Evolutionary conservation across 2,888 invertebrate genomes (phyloP).

Genomic region (Pammene fasciana): DNA sequence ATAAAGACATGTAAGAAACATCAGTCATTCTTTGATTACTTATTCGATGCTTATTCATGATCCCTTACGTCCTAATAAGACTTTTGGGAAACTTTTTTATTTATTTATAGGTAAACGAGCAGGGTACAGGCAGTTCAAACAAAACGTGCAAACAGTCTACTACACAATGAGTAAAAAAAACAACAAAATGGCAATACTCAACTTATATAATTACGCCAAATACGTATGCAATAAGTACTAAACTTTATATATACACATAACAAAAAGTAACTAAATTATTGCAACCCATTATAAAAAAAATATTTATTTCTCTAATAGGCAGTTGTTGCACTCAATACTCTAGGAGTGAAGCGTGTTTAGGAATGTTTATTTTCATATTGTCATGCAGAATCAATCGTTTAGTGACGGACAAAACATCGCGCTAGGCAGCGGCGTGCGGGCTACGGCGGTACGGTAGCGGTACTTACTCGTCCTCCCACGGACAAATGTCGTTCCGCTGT

Average conservation of each 20-base stretch:
- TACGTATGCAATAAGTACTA: conserved; percentile 19
- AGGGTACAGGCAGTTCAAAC: conserved; percentile 40
- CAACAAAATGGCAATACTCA: conserved; percentile 41
- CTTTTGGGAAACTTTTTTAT: not conserved
- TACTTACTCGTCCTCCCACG: conserved; percentile 98
- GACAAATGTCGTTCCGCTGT: conserved; percentile 93
- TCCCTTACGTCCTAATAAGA: not conserved
- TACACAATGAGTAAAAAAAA: conserved; percentile 41
- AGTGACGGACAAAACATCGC: conserved; percentile 41
- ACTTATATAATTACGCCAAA: conserved; percentile 40
- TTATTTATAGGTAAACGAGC: conserved; percentile 28
- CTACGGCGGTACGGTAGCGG: conserved; percentile 40
- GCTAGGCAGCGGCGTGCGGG: conserved; percentile 37
- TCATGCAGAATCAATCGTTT: conserved; percentile 43
- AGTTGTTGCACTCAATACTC: conserved; percentile 37
- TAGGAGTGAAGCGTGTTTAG: conserved; percentile 42
- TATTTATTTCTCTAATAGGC: conserved; percentile 39
- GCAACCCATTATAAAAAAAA: conserved; percentile 38
- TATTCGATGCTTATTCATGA: too few species aligned
- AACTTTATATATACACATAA: conserved; percentile 39
- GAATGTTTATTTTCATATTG: conserved; percentile 41
- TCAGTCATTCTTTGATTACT: too few species aligned
- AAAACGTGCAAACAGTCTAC: conserved; percentile 41
- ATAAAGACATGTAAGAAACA: too few species aligned
- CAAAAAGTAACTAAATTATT: conserved; percentile 35